A percentile compares a stretch with the other conserved stretches of the same genome.
Evolutionary conservation across 2,888 invertebrate species (phyloP).

Genomic region (Ganaspis brasiliensis): DNA sequence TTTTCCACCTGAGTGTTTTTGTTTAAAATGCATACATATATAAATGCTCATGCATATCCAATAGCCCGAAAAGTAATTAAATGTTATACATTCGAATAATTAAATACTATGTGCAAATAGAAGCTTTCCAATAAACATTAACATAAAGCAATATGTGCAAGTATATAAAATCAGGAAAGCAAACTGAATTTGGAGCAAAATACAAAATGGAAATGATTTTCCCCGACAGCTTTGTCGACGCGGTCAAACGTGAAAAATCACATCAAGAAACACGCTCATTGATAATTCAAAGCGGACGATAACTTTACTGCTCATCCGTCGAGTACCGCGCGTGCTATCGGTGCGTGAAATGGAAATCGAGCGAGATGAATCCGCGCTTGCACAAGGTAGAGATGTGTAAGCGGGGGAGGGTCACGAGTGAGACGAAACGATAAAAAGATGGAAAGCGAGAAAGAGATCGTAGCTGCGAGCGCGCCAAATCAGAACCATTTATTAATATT

Average conservation of each 20-base stretch:
- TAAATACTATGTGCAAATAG: not conserved
- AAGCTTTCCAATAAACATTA: conserved; percentile 11
- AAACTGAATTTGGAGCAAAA: not conserved
- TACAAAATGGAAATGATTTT: conserved; percentile 34
- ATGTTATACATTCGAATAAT: not conserved
- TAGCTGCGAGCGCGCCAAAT: conserved; percentile 67
- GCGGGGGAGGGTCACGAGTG: conserved; percentile 52
- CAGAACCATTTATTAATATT: conserved; percentile 63
- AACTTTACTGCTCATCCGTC: conserved; percentile 74
- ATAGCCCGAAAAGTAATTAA: not conserved
- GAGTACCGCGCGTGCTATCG: conserved; percentile 68
- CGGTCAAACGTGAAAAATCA: conserved; percentile 51
- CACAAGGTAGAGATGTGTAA: conserved; percentile 55
- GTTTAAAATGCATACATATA: not conserved
- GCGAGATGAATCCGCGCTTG: conserved; percentile 72
- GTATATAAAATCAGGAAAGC: not conserved
- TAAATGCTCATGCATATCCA: not conserved
- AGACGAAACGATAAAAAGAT: conserved; percentile 51
- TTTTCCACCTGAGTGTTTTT: too few species aligned
- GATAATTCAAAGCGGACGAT: conserved; percentile 75
- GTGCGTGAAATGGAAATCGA: conserved; percentile 78
- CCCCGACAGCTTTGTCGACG: conserved; percentile 33
- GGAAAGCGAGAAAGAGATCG: conserved; percentile 40
- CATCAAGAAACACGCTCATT: conserved; percentile 61
- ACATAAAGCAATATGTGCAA: not conserved